phyloP scores from a whole-genome alignment of 2,888 invertebrate species.

The Nemotelus nigrinus region DNA sequence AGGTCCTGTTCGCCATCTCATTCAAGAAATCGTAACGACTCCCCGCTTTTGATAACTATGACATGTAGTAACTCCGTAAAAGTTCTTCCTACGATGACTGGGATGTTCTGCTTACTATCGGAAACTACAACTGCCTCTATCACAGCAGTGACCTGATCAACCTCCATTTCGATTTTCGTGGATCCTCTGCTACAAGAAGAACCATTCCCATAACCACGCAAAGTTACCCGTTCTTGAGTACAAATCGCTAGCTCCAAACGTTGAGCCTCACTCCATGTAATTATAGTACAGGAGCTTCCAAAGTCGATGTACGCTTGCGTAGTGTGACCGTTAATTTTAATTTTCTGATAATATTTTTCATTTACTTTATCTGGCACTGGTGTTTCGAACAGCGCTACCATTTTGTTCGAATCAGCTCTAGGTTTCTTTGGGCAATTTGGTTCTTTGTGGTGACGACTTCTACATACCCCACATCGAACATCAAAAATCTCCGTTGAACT shows the following conservation, averaged over 20 bases:
- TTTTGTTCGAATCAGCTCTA: neutral
- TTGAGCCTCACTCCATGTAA: slow-evolving; percentile 37
- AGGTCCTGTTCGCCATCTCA: too few relatives aligned
- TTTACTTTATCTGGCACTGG: neutral
- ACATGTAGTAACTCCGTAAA: slow-evolving; percentile 44
- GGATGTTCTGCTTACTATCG: slow-evolving; percentile 42
- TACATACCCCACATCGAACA: neutral
- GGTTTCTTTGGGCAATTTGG: neutral
- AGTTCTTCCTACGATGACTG: slow-evolving; percentile 42
- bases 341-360: neutral
- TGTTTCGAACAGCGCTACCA: slow-evolving; percentile 14
- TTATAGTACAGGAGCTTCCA: slow-evolving; percentile 46
- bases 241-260: neutral
- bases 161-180: neutral
- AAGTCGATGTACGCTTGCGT: slow-evolving; percentile 47
- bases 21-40: slow-evolving; percentile 15
- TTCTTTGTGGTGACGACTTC: neutral
- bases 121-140: slow-evolving; percentile 39
- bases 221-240: neutral
- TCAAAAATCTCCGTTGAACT: neutral
- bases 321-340: neutral
- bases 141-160: slow-evolving; percentile 41
- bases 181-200: neutral
- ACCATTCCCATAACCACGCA: slow-evolving; percentile 4
- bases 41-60: slow-evolving; percentile 29